phyloP scores from a whole-genome alignment of 2,888 invertebrate genomes.

The Hydrotaea cyrtoneurina region DNA sequence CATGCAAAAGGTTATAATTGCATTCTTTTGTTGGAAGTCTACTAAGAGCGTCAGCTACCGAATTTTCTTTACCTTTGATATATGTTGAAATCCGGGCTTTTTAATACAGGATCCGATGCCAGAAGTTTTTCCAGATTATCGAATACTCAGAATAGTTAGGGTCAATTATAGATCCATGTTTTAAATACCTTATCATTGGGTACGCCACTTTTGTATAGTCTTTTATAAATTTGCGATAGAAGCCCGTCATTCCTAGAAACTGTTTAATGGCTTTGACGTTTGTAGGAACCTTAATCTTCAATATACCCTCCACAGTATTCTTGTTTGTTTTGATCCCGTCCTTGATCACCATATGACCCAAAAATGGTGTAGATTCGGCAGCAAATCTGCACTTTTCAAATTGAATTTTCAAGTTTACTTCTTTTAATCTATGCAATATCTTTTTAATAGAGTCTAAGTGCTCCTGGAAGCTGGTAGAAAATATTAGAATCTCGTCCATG shows the following conservation, averaged over 20 bases:
- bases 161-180: too few species aligned
- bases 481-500: slow-evolving; percentile 36
- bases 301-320: background rate
- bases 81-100: background rate
- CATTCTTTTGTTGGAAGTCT: background rate
- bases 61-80: background rate
- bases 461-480: slow-evolving; percentile 28
- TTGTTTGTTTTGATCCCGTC: background rate
- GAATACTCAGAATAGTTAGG: too few species aligned
- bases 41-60: background rate
- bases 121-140: background rate
- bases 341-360: background rate
- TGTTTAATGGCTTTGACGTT: background rate
- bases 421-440: too few species aligned
- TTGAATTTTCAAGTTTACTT: too few species aligned
- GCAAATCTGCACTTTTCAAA: too few species aligned
- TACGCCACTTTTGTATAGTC: background rate
- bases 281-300: background rate
- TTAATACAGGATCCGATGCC: background rate
- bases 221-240: background rate
- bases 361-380: background rate
- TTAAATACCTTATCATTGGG: background rate
- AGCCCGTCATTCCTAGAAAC: background rate
- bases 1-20: background rate
- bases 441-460: background rate